Evolutionary conservation across 2,888 invertebrate genomes (phyloP).

Genomic region (Sialis fuliginosa): DNA sequence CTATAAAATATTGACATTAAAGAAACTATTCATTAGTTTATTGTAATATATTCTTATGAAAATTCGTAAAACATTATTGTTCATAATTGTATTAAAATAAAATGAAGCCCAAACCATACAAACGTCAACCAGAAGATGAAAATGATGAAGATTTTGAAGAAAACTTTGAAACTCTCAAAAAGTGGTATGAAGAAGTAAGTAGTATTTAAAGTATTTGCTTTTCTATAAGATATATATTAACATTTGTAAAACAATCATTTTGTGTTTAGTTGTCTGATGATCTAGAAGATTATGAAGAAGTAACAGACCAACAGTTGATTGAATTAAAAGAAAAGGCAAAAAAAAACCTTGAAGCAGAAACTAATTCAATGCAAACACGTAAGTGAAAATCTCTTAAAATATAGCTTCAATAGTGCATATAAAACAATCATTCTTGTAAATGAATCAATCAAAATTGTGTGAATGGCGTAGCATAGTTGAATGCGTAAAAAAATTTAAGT

Average conservation of each 20-base stretch:
- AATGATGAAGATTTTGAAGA: slow-evolving; percentile 27
- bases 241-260: not conserved
- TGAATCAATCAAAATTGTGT: no score
- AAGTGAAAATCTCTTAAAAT: slow-evolving; percentile 15
- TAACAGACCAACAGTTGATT: slow-evolving; percentile 34
- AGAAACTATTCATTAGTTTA: no score
- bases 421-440: no score
- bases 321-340: slow-evolving; percentile 46
- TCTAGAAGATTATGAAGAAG: slow-evolving; percentile 23
- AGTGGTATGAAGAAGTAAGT: slow-evolving; percentile 46
- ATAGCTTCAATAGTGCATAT: not conserved
- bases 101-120: no score
- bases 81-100: no score
- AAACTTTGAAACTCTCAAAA: slow-evolving; percentile 31
- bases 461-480: no score
- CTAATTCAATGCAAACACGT: slow-evolving; percentile 42
- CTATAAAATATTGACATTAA: no score
- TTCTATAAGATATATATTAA: slow-evolving; percentile 3
- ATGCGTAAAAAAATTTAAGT: no score
- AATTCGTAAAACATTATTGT: no score
- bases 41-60: no score
- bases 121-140: not conserved
- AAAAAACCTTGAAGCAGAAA: slow-evolving; percentile 45
- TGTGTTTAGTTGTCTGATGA: slow-evolving; percentile 31
- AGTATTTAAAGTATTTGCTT: not conserved